phyloP scores from a whole-genome alignment of 2,797 vertebrate species.

The Octomys mimax region DNA sequence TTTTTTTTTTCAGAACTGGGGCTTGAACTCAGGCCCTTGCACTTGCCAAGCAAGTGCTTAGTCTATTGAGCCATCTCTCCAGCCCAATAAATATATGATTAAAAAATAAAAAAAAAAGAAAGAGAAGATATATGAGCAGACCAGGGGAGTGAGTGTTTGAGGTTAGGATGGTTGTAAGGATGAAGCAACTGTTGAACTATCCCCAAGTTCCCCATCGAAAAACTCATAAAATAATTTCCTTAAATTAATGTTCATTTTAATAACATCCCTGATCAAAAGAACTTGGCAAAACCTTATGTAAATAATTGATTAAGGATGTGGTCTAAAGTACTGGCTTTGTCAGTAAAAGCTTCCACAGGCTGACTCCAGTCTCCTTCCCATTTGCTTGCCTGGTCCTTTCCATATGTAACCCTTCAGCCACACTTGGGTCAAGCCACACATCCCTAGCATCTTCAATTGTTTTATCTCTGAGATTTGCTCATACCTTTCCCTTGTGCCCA shows the following conservation, averaged over 20 bases:
- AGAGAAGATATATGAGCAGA: not conserved
- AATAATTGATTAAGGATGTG: not conserved
- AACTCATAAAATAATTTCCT: not conserved
- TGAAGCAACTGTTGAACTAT: not conserved
- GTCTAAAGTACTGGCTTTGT: not conserved
- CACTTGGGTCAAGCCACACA: not conserved
- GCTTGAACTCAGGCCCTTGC: no score
- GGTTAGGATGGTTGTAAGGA: not conserved
- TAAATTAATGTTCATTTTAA: not conserved
- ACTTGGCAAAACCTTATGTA: not conserved
- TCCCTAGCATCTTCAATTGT: not conserved
- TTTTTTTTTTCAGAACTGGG: no score
- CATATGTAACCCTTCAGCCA: not conserved
- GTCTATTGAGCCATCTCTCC: no score
- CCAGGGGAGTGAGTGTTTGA: slow-evolving; percentile 5
- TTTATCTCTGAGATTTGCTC: not conserved
- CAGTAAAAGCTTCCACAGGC: not conserved
- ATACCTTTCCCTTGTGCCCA: not conserved
- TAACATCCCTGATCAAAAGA: not conserved
- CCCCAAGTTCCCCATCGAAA: not conserved
- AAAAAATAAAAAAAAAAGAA: no score
- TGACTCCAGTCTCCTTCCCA: not conserved
- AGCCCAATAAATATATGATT: no score
- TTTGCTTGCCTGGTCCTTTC: not conserved
- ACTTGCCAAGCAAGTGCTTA: no score